Conservation (phyloP, 2,888 invertebrate species). For the Dichetophora obliterata region DNA sequence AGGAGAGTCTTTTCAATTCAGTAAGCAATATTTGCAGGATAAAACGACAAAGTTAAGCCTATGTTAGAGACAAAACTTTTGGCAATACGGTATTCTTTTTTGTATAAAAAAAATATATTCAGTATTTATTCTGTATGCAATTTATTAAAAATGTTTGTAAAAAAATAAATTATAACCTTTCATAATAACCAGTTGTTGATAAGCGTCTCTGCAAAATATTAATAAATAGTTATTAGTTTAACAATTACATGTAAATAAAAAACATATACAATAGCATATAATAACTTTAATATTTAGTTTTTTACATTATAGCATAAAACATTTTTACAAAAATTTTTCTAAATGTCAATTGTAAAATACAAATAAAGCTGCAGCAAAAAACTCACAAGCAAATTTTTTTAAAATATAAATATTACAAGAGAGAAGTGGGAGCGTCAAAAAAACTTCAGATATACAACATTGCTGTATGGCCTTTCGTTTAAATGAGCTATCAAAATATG, state of each 20-base stretch:
- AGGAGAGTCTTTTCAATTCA: neutral
- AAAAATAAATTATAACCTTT: constrained; percentile 69
- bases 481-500: too few species aligned
- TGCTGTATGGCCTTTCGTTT: too few species aligned
- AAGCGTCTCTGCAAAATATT: constrained; percentile 70
- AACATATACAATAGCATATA: constrained; percentile 22
- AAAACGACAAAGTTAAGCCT: constrained; percentile 57
- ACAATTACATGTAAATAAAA: constrained; percentile 49
- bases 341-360: too few species aligned
- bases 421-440: neutral
- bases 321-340: too few species aligned
- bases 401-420: neutral
- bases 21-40: constrained; percentile 11
- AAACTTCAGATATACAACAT: too few species aligned
- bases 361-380: constrained; percentile 6
- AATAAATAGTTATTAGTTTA: constrained; percentile 66
- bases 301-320: too few species aligned
- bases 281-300: constrained; percentile 7
- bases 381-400: neutral
- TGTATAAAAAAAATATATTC: constrained; percentile 16
- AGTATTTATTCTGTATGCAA: constrained; percentile 31
- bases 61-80: constrained; percentile 59
- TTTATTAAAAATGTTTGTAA: constrained; percentile 48
- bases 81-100: constrained; percentile 45
- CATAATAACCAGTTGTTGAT: constrained; percentile 70